A percentile compares a stretch with the other conserved stretches of the same genome.
Conservation (phyloP, 2,888 invertebrate species). For the Nebria brevicollis region DNA sequence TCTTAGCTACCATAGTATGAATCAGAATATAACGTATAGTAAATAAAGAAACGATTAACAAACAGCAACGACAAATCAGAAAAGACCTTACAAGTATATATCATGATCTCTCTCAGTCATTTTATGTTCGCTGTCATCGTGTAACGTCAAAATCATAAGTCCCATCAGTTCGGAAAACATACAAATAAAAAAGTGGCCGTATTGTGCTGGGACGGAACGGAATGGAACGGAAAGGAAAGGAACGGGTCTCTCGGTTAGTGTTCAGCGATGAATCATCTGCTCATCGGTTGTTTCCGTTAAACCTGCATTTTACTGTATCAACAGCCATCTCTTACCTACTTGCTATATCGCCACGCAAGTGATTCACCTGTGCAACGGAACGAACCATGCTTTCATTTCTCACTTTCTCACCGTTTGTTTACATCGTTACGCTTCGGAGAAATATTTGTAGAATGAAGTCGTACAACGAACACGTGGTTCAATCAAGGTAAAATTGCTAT, state of each 20-base stretch:
- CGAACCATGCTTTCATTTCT: background rate
- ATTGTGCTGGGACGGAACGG: background rate
- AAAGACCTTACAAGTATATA: background rate
- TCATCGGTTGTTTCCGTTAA: constrained; percentile 22
- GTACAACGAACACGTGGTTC: background rate
- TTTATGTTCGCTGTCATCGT: background rate
- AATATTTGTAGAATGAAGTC: constrained; percentile 1
- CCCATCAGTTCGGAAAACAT: background rate
- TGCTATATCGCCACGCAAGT: background rate
- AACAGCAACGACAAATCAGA: background rate
- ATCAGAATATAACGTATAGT: background rate
- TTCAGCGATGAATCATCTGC: constrained; percentile 22
- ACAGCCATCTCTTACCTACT: background rate
- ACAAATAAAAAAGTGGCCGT: background rate
- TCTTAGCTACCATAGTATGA: background rate
- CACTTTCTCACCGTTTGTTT: constrained; percentile 1
- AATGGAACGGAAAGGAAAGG: background rate
- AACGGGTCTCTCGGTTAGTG: background rate
- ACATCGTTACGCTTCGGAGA: constrained; percentile 1
- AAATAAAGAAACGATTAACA: background rate
- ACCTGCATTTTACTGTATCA: constrained; percentile 2
- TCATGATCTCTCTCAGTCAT: background rate
- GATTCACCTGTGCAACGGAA: constrained; percentile 1
- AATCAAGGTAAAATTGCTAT: background rate
- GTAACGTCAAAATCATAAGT: background rate